Conservation (phyloP, 2,888 invertebrate species). For the Temnothorax unifasciatus region DNA sequence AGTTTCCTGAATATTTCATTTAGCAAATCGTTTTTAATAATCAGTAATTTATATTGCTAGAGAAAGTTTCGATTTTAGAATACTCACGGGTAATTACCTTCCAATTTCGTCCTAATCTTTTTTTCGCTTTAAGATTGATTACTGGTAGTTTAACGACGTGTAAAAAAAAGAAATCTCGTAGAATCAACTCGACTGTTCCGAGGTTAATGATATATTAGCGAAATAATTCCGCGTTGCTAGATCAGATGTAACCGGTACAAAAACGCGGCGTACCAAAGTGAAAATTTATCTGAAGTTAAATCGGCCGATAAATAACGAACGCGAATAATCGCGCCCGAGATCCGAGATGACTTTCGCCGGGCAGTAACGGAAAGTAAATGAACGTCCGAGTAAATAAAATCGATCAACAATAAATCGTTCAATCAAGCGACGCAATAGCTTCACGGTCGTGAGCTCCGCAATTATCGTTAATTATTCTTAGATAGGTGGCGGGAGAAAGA, state of each 20-base stretch:
- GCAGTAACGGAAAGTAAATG: slow-evolving; percentile 22
- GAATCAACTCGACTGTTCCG: neutral
- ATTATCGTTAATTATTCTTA: slow-evolving; percentile 65
- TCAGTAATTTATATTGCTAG: slow-evolving; percentile 4
- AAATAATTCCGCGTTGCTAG: slow-evolving; percentile 19
- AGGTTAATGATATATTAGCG: slow-evolving; percentile 23
- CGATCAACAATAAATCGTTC: slow-evolving; percentile 57
- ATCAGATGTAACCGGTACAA: neutral
- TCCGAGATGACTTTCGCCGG: slow-evolving; percentile 42
- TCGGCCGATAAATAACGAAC: slow-evolving; percentile 38
- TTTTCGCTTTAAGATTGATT: neutral
- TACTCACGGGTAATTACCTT: slow-evolving; percentile 3
- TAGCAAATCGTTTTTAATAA: neutral
- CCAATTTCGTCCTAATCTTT: neutral
- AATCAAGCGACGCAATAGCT: slow-evolving; percentile 49
- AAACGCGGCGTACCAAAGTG: neutral
- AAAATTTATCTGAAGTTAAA: slow-evolving; percentile 43
- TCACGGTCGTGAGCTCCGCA: slow-evolving; percentile 46
- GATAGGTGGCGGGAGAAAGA: slow-evolving; percentile 29
- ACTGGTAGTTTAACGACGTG: neutral
- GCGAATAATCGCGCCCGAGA: slow-evolving; percentile 12
- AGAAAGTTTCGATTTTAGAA: neutral
- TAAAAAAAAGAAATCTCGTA: neutral
- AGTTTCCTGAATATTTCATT: neutral
- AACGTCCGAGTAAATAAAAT: slow-evolving; percentile 46